Conservation (phyloP, 2,888 invertebrate genomes). For the Deilephila porcellus region DNA sequence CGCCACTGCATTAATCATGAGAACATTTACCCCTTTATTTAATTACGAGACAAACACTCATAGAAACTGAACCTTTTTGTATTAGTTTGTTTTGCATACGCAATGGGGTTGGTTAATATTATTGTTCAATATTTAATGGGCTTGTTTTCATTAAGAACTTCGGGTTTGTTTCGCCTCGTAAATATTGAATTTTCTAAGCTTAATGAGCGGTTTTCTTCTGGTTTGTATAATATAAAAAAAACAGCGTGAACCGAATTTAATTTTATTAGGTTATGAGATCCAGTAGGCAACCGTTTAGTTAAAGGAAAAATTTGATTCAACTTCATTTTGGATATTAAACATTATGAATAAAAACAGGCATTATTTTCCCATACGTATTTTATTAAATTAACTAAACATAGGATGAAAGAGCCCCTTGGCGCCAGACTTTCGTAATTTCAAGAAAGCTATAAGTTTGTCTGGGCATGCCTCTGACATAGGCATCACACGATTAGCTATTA, state of each 20-base stretch:
- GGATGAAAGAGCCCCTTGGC: no score
- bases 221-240: neutral
- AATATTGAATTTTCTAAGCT: conserved; percentile 9
- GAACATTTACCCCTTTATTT: conserved; percentile 49
- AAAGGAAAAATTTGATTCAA: no score
- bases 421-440: no score
- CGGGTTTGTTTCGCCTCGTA: conserved; percentile 33
- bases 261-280: no score
- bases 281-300: no score
- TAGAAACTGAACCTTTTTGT: conserved; percentile 24
- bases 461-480: no score
- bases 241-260: neutral
- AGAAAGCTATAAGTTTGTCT: no score
- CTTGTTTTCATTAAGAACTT: conserved; percentile 38
- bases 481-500: no score
- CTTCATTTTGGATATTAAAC: no score
- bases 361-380: no score
- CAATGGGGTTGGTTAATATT: conserved; percentile 35
- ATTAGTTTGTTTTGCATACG: conserved; percentile 33
- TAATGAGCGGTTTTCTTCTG: neutral
- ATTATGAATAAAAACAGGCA: no score
- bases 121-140: conserved; percentile 51
- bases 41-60: conserved; percentile 36
- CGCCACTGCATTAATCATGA: conserved; percentile 61
- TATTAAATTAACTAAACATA: no score